Evolutionary conservation across 35 echinoderm and acorn worm species (phyloP).

Genomic region (Hemicentrotus pulcherrimus): DNA sequence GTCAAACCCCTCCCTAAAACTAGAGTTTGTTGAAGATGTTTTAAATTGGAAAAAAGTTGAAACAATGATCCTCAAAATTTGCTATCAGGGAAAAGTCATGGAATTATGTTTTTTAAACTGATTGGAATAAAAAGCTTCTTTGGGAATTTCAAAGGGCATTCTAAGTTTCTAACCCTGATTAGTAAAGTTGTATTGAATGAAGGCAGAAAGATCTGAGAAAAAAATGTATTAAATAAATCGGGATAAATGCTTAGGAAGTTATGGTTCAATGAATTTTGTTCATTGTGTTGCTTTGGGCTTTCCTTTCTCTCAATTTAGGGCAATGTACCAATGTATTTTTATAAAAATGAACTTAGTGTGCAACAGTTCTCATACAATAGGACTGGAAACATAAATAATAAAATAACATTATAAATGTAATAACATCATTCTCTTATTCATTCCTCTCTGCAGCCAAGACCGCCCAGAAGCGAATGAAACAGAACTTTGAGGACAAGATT

Average conservation of each 20-base stretch:
- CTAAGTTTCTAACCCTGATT: no score
- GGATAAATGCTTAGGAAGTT: background rate
- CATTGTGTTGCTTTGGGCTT: background rate
- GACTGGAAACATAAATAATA: background rate
- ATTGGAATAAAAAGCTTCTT: background rate
- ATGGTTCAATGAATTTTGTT: background rate
- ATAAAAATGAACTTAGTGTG: background rate
- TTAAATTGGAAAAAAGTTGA: no score
- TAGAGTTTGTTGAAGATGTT: no score
- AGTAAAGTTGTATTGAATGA: no score
- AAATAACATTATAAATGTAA: background rate
- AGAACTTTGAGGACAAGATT: conserved; percentile 34
- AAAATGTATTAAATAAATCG: no score
- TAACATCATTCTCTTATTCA: background rate
- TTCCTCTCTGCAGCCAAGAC: background rate
- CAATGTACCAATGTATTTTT: background rate
- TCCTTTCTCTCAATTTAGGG: background rate
- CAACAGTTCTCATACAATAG: background rate
- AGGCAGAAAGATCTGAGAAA: no score
- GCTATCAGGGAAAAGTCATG: no score
- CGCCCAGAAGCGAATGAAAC: conserved; percentile 35
- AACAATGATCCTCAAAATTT: no score
- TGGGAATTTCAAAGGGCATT: background rate
- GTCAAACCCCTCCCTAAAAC: no score
- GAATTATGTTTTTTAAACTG: no score